Evolutionary conservation across 2,888 invertebrate species (phyloP).

Genomic region (Lordiphosa andalusiaca): DNA sequence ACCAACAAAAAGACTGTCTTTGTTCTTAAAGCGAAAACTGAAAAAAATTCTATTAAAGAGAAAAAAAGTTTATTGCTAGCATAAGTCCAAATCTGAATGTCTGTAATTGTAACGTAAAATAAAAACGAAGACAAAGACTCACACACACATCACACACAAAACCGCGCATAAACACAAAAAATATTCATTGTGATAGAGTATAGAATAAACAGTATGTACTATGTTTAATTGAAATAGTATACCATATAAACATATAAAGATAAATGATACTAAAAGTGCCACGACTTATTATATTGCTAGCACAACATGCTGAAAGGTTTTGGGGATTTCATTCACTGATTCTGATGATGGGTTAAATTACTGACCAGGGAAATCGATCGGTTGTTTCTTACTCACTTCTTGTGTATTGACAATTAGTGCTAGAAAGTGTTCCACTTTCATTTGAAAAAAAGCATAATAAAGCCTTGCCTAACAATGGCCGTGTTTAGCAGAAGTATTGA

Average conservation of each 20-base stretch:
- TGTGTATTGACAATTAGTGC: too few relatives aligned
- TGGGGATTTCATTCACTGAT: too few relatives aligned
- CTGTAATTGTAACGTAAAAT: conserved; percentile 18
- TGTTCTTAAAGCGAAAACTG: conserved; percentile 58
- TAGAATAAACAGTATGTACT: conserved; percentile 62
- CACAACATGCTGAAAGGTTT: too few relatives aligned
- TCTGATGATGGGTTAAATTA: too few relatives aligned
- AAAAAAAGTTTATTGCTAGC: conserved; percentile 32
- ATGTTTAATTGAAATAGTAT: conserved; percentile 41
- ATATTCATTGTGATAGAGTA: conserved; percentile 62
- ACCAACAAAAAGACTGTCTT: conserved; percentile 68
- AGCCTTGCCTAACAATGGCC: too few relatives aligned
- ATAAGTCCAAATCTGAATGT: conserved; percentile 28
- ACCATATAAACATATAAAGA: conserved; percentile 28
- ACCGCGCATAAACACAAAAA: conserved; percentile 29
- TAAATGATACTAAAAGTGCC: background rate
- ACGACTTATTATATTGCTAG: too few relatives aligned
- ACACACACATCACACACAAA: conserved; percentile 31
- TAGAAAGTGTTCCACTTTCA: too few relatives aligned
- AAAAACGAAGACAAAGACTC: conserved; percentile 32
- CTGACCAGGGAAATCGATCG: too few relatives aligned
- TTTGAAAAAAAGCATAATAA: too few relatives aligned
- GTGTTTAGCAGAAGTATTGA: too few relatives aligned
- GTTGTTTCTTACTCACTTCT: too few relatives aligned
- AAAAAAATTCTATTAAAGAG: conserved; percentile 9